Evolutionary conservation across 2,888 invertebrate genomes (phyloP), one percentile per base, ranked within the genome.

Genomic region (Orgyia antiqua): DNA sequence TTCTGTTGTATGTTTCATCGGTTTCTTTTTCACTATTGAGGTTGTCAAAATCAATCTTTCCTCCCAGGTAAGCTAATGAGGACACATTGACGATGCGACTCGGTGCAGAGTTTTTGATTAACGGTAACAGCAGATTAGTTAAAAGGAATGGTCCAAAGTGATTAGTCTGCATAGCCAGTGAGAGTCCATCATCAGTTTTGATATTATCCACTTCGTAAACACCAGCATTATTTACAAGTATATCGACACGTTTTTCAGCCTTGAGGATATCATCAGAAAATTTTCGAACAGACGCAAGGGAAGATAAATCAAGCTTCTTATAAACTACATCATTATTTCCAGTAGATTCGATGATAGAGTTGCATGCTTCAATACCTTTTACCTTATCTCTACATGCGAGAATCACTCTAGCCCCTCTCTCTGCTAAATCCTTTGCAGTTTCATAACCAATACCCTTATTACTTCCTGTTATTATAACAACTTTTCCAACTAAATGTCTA

Each of bases 401-500:
- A 31, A 96, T 92, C 4, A 96, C 87, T 36, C 89, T 88, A 1
- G 94, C 95, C 13, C 93, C 93, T 57, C 92, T 86, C 38, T 88
- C 89, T 0, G 93, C 93, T 28, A 94, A 62, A 57, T 93, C 90
- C 44, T 87, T 88, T 0, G 92, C 90, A 0, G 94, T 93, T 63
- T 93, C 93, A 55, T 89, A 92, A 13, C 94, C 95, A 51, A 94
- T 93, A 3, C 94, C 95, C 46, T 91, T 88, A 45, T 92, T 95
- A 27, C 92, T 93, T 10, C 96, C 96, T 6, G 96, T 96, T 19
- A 96, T 89, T 29, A 96, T 88, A 8, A 93, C 93, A 2, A 93
- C 93, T 84, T 95, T 95, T 2, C 94, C 94, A 27, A 92, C 87
- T 89, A 96, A 54, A 50, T 76, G 72, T 33, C 47, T 65, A 33